These are phyloP conservation scores for Crossocerus cetratus DNA, from an alignment of 2,888 invertebrate genomes.

Conservation along the genomic window DNA sequence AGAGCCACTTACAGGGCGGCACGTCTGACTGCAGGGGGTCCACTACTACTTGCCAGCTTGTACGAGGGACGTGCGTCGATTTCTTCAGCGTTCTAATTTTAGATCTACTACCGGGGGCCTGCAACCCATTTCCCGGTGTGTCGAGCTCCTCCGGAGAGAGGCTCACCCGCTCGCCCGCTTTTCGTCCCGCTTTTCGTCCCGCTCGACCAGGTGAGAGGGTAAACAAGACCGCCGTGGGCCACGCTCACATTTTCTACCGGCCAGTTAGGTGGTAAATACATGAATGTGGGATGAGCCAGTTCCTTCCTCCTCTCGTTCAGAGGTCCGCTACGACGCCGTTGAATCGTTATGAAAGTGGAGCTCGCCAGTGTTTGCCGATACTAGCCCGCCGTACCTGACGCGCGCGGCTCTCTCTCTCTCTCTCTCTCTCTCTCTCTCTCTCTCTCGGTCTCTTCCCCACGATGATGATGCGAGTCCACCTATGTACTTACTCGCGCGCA, in stretches of 20 bases:
- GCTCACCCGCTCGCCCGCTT: neutral
- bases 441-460: neutral
- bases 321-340: constrained; percentile 43
- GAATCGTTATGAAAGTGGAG: constrained; percentile 53
- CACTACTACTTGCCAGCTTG: constrained; percentile 60
- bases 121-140: constrained; percentile 30
- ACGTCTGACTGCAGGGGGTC: constrained; percentile 61
- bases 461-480: constrained; percentile 4
- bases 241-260: constrained; percentile 22
- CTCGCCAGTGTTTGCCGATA: constrained; percentile 40
- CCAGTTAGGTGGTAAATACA: constrained; percentile 55
- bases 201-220: neutral
- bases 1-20: constrained; percentile 51
- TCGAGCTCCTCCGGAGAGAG: constrained; percentile 1
- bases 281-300: constrained; percentile 47
- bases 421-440: no score
- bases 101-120: constrained; percentile 23
- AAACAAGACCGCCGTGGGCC: constrained; percentile 7
- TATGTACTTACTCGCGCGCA: constrained; percentile 13
- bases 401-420: no score
- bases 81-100: constrained; percentile 58
- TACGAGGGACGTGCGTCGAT: constrained; percentile 67
- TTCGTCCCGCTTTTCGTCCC: neutral
- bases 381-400: constrained; percentile 22
- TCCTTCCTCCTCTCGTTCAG: constrained; percentile 13